Base-by-base conservation (phyloP, 1,140 invertebrate species). In the Drosophila ercepeae region DNA sequence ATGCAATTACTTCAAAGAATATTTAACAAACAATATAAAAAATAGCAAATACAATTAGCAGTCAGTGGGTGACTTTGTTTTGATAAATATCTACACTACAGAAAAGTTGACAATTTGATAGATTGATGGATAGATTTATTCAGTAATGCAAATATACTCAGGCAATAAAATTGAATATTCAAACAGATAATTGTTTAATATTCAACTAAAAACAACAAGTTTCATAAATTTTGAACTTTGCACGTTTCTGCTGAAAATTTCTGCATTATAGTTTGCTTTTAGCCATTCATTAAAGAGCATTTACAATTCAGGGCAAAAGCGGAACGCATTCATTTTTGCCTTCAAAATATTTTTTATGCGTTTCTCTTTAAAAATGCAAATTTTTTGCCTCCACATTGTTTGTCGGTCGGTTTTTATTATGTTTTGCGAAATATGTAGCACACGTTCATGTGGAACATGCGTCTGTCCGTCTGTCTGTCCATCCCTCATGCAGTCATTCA, bases 361-460 rank as follows among this genome's bases (percentile, higher is more conserved):
- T 73, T 74, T 74, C 69, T 57, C 52, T 74, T 57, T 57, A 49
- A 64, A 73, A 74, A 74, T 74, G 71, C 69, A 74, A 73, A 74
- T 74, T 36, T 65, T 74, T 45, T 36, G 44, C 7, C 46, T 51
- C 23, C 60, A 51, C 45, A 44, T 57, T 59, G 44, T 63, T 73
- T 60, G 63, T 60, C 54, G 39, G 36, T 55, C 29, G 46, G 32
- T 48, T 65, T 58, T 70, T 70, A 42, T 59, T 69, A 70, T 69
- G 45, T 44, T 52, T 70, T 51, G 50, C 16, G 49, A 54, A 60
- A 72, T 63, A 72, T 72, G 69, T 72, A 72, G 69, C 68, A 72
- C 69, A 72, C 69, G 69, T 72, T 49, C 69, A 72, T 72, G 68
- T 61, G 69, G 68, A 52, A 25, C 55, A 48, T 46, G 18, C 64